These are phyloP conservation scores for Myotis pilosus DNA, from an alignment of 2,797 vertebrate genomes.

Conservation along the genomic window DNA sequence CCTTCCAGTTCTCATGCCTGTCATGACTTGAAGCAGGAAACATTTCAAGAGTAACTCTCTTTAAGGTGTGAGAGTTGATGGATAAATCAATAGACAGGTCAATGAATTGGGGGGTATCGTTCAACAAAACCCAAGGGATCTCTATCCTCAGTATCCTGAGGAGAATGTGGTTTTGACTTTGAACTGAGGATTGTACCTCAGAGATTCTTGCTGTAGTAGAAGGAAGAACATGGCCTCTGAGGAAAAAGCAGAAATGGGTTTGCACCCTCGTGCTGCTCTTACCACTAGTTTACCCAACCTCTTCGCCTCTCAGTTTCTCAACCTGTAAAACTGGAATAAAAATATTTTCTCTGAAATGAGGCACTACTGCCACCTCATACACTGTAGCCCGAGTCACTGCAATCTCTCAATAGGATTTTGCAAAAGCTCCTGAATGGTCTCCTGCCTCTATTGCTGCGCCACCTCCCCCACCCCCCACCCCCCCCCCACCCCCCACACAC, in stretches of 20 bases:
- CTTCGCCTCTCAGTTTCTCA: not conserved
- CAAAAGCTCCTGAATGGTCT: not conserved
- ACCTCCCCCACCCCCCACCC: rapidly evolving
- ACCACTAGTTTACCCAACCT: not conserved
- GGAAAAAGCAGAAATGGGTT: not conserved
- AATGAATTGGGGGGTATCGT: not conserved
- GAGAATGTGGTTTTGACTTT: not conserved
- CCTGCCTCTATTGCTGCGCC: not conserved
- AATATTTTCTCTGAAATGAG: not conserved
- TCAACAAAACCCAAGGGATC: not conserved
- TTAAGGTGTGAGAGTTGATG: not conserved
- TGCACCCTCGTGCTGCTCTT: not conserved
- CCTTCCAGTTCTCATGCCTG: not conserved
- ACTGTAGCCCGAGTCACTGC: not conserved
- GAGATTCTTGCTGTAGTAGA: not conserved
- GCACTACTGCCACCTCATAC: rapidly evolving
- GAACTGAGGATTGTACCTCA: not conserved
- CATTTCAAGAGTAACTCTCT: not conserved
- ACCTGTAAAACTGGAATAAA: not conserved
- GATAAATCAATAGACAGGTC: not conserved
- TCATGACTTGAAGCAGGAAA: not conserved
- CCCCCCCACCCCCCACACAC: no score
- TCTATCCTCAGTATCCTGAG: not conserved
- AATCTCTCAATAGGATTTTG: not conserved
- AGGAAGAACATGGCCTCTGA: not conserved